Conservation (phyloP, 2,888 invertebrate species). For the Neoaliturus tenellus region DNA sequence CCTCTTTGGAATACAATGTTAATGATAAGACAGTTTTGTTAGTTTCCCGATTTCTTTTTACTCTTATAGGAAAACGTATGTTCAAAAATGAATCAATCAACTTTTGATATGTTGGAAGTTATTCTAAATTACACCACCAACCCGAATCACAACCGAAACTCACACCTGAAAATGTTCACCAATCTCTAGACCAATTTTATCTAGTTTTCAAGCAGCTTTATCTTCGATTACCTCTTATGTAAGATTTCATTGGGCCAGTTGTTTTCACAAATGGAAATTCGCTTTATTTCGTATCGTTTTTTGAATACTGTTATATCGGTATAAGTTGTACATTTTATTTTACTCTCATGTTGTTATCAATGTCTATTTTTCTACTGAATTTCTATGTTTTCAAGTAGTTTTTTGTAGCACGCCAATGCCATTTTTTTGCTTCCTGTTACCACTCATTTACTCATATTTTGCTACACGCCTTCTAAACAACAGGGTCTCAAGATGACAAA, state of each 20-base stretch:
- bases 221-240: slow-evolving; percentile 4
- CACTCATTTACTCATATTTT: slow-evolving; percentile 46
- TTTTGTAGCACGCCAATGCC: slow-evolving; percentile 41
- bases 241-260: slow-evolving; percentile 15
- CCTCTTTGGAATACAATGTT: neutral
- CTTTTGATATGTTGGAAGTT: slow-evolving; percentile 40
- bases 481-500: slow-evolving; percentile 53
- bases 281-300: neutral
- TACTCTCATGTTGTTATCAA: neutral
- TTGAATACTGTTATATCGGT: neutral
- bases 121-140: slow-evolving; percentile 42
- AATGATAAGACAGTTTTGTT: neutral
- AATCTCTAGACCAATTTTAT: slow-evolving; percentile 29
- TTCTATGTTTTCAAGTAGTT: slow-evolving; percentile 40
- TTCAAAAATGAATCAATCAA: slow-evolving; percentile 18
- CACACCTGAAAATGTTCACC: slow-evolving; percentile 31
- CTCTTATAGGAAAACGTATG: neutral
- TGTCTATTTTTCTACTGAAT: slow-evolving; percentile 33
- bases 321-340: slow-evolving; percentile 7
- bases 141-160: slow-evolving; percentile 30
- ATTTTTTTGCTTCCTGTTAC: slow-evolving; percentile 39
- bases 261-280: neutral
- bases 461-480: slow-evolving; percentile 56
- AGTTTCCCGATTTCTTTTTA: neutral
- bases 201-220: slow-evolving; percentile 23